Base-by-base conservation (phyloP, 2,113 vertebrate species). In the Oxyura jamaicensis region DNA sequence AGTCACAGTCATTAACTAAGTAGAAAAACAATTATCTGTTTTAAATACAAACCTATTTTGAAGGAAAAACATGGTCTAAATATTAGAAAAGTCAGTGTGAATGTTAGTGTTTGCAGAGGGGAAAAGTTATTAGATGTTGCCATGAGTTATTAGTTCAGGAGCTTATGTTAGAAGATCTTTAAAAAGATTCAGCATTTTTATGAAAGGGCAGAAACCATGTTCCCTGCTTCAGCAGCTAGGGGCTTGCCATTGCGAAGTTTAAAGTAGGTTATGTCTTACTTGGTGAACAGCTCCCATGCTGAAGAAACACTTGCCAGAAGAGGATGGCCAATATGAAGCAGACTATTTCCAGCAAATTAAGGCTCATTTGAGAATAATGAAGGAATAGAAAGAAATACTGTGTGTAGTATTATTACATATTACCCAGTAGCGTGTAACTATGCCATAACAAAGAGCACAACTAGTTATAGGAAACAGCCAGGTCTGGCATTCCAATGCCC, bases 1-100 rank as follows among this genome's bases (percentile, higher is more conserved):
- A 95, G 53, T 96, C 62, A 91, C 13, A n/a, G 15, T 82, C 50
- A 89, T 87, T 91, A 95, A 95, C 68, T 87, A 91, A 79, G 71
- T 69, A 93, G 74, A 89, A 92, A 87, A 65, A 85, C 77, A 73
- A 83, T 68, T 29, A 84, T 68, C 28, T 86, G 60, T 89, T 86
- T 95, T 76, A 89, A 84, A 90, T 76, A 83, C 53, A 80, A 62
- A 80, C 58, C 85, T 58, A 52, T 58, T 48, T 36, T 73, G 79
- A 83, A 91, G 80, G 48, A 44, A 86, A 89, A 74, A 67, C 6
- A 26, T 19, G 55, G 35, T 68, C 35, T 73, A 85, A 94, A 79
- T 79, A 72, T 75, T 86, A 46, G 17, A 87, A 58, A 83, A 87
- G 83, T 92, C 58, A 66, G 26, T 8, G 66, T n/a, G 39, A 56